phyloP scores from a whole-genome alignment of 2,888 invertebrate species.

The Atherix ibis region DNA sequence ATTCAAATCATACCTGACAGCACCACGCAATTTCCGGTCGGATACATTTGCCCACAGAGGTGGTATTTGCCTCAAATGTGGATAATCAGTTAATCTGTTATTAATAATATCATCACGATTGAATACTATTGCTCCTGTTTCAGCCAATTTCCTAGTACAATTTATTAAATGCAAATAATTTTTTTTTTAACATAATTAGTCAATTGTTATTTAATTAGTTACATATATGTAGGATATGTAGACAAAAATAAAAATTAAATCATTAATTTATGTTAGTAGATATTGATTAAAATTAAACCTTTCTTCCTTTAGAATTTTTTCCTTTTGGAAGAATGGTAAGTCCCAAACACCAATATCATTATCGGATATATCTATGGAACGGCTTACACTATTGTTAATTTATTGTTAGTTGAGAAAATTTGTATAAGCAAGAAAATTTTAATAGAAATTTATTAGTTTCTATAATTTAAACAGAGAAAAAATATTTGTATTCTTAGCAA shows the following conservation, averaged over 20 bases:
- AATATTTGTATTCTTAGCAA: conserved; percentile 1
- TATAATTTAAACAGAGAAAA: too few species aligned
- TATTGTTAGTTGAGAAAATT: neutral
- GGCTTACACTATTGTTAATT: conserved; percentile 1
- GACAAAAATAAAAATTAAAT: conserved; percentile 11
- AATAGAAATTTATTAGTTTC: conserved; percentile 4
- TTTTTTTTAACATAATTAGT: too few species aligned
- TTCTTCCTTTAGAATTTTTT: conserved; percentile 22
- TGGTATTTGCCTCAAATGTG: conserved; percentile 5
- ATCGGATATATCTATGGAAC: too few species aligned
- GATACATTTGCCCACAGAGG: conserved; percentile 4
- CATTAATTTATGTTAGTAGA: conserved; percentile 19
- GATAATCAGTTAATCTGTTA: conserved; percentile 6
- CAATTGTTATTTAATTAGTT: too few species aligned
- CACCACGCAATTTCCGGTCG: conserved; percentile 4
- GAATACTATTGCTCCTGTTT: conserved; percentile 3
- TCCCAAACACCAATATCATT: conserved; percentile 40
- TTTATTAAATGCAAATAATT: too few species aligned
- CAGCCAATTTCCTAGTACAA: conserved; percentile 9
- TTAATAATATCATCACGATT: conserved; percentile 10
- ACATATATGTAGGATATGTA: neutral
- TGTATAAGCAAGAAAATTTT: conserved; percentile 3
- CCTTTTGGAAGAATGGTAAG: conserved; percentile 35
- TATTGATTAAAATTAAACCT: conserved; percentile 7
- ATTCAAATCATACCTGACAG: conserved; percentile 4